Evolutionary conservation across 2,797 vertebrate species (phyloP).

Genomic region (Myripristis jacobus): DNA sequence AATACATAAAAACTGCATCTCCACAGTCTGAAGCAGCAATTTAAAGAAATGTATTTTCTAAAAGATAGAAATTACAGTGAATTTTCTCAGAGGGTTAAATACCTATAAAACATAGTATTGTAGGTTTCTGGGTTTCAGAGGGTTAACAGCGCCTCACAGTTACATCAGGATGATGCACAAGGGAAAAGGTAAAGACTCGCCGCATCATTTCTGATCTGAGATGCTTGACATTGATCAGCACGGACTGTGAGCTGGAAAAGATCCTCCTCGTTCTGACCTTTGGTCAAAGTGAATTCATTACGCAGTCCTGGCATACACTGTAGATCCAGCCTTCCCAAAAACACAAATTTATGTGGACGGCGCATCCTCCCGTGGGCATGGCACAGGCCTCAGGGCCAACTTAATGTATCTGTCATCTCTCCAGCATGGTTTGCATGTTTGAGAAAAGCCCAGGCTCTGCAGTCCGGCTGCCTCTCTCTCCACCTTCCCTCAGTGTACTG

Average conservation of each 20-base stretch:
- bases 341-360: conserved; percentile 54
- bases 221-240: conserved; percentile 45
- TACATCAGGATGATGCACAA: neutral
- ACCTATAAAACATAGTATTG: too few species aligned
- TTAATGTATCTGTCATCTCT: conserved; percentile 23
- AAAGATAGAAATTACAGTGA: too few species aligned
- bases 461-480: neutral
- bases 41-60: too few species aligned
- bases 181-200: neutral
- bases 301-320: conserved; percentile 20
- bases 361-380: conserved; percentile 27
- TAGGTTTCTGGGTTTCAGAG: too few species aligned
- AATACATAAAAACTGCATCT: too few species aligned
- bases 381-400: conserved; percentile 26
- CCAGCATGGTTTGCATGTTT: conserved; percentile 3
- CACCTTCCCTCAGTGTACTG: neutral
- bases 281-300: conserved; percentile 53
- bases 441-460: conserved; percentile 3
- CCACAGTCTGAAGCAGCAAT: too few species aligned
- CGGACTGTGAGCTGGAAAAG: conserved; percentile 54
- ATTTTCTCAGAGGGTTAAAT: too few species aligned
- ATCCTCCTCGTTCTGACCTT: conserved; percentile 57
- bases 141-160: neutral
- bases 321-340: conserved; percentile 31
- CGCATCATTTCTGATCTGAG: conserved; percentile 9